phyloP scores from a whole-genome alignment of 2,888 invertebrate genomes.

The Helobdella robusta region DNA sequence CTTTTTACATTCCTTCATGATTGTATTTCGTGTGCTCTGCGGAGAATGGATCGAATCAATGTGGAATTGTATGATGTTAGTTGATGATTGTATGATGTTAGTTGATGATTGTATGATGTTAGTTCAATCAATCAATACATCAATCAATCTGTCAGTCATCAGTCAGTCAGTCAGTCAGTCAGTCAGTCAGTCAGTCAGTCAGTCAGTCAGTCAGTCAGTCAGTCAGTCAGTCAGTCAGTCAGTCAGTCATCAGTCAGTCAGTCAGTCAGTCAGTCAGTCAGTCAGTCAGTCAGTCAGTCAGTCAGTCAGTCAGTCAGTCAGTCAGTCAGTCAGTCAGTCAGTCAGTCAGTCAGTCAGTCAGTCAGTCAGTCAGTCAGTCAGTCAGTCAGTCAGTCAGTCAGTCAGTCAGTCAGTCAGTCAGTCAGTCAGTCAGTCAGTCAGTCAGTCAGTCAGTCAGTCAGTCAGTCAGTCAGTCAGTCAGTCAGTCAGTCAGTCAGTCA shows the following conservation, averaged over 20 bases:
- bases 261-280: background rate
- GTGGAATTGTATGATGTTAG: constrained; percentile 99
- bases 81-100: no score
- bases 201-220: background rate
- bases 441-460: no score
- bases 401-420: no score
- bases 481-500: no score
- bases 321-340: constrained; percentile 6
- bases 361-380: constrained; percentile 4
- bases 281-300: background rate
- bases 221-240: no score
- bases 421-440: no score
- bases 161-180: constrained; percentile 10
- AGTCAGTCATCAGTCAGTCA: no score
- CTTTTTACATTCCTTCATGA: constrained; percentile 99
- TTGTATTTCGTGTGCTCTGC: constrained; percentile 91
- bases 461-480: no score
- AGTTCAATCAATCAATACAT: no score
- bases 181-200: constrained; percentile 18
- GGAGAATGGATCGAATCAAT: constrained; percentile 99
- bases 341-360: background rate
- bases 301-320: background rate
- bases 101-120: no score
- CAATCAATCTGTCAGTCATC: background rate
- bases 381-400: background rate